Evolutionary conservation across 2,797 vertebrate species (phyloP), one percentile per base, ranked within the genome.

Genomic region (Anableps anableps): DNA sequence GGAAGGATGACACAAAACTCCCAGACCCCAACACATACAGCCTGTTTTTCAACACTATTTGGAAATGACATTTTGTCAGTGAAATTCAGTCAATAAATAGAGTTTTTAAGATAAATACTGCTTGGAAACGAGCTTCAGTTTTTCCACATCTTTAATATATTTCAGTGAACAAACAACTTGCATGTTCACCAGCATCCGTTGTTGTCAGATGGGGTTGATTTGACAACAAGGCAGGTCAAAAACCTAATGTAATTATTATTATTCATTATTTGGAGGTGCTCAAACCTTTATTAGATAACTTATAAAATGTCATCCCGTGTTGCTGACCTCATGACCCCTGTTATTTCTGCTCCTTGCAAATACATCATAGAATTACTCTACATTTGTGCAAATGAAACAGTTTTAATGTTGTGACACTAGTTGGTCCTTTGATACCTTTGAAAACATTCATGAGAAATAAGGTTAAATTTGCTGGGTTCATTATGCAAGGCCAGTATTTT

Each of bases 231-330:
- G 60, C 34, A 77, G 81, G 60, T 82, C n/a, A 45, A 26, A 36
- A 62, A 72, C 38, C 38, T n/a, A 64, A 70, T 38, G 1, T 13
- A 88, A 26, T 36, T 16, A 87, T 17, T 36, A 31, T 23, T 31
- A 41, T 64, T 81, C 80, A 83, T 80, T 79, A 82, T 88, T 75
- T 82, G 66, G 84, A 74, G 81, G 75, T 80, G 75, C 70, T 83
- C 84, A 75, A 75, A 31, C 70, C 47, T 87, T 89, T 78, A 85
- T 89, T 72, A 73, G 23, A 77, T 51, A 47, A 51, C 23, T 71
- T 78, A 41, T 81, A 45, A 81, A 87, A 78, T 55, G 79, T 78
- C n/a, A 41, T 73, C 21, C 31, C 23, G 43, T 78, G 64, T 71
- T 76, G 45, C 70, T 70, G 14, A 31, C 34, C 51, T 58, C 21